A percentile compares a stretch with the other conserved stretches of the same genome.
These are phyloP conservation scores for Diarsia rubi DNA, from an alignment of 2,888 invertebrate genomes.

Conservation along the genomic window DNA sequence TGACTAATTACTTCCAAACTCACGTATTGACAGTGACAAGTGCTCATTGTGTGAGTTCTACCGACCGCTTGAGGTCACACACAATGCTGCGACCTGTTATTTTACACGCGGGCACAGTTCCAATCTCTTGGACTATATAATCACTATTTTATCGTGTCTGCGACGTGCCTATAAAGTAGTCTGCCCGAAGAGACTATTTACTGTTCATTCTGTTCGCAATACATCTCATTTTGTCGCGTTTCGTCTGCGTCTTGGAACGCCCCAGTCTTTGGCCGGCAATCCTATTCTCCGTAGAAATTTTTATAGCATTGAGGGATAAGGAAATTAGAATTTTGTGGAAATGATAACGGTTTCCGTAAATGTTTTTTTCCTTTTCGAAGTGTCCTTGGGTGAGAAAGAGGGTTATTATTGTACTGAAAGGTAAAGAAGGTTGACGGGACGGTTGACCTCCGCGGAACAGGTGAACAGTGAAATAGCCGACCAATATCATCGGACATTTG, in stretches of 20 bases:
- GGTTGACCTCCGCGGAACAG: constrained; percentile 49
- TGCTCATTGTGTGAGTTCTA: constrained; percentile 56
- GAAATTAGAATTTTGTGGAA: constrained; percentile 54
- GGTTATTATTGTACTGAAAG: constrained; percentile 31
- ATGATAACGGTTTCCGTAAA: constrained; percentile 31
- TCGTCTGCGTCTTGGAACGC: constrained; percentile 55
- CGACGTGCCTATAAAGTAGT: constrained; percentile 68
- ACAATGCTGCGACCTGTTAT: constrained; percentile 44
- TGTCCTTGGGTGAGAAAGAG: constrained; percentile 7
- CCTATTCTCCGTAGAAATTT: constrained; percentile 67
- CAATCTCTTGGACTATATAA: constrained; percentile 78
- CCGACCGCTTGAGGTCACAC: constrained; percentile 55
- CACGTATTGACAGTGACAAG: constrained; percentile 68
- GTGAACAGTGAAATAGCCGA: constrained; percentile 61
- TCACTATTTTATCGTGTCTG: constrained; percentile 77
- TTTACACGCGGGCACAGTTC: constrained; percentile 75
- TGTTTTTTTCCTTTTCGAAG: constrained; percentile 14
- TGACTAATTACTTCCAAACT: constrained; percentile 69
- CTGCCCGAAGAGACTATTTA: constrained; percentile 51
- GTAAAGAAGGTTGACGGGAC: constrained; percentile 31
- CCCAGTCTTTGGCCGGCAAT: constrained; percentile 70
- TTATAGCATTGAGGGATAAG: constrained; percentile 51
- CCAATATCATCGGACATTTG: constrained; percentile 57
- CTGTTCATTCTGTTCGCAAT: constrained; percentile 67
- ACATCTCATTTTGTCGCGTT: constrained; percentile 70